Base-by-base conservation (phyloP, 2,888 invertebrate genomes). In the Drosophila kokeensis region DNA sequence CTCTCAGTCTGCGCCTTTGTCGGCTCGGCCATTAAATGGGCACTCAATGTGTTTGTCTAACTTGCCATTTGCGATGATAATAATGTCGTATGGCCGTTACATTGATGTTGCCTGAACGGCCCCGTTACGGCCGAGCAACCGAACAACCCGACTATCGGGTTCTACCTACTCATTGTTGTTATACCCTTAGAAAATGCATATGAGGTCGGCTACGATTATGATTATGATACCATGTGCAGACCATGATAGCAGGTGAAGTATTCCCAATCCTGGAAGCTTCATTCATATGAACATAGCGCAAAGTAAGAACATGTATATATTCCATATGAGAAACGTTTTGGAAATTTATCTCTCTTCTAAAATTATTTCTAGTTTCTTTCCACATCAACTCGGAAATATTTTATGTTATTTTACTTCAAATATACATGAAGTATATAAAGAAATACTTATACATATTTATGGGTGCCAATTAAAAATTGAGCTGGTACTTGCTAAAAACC, bases 81-180 rank as follows among this genome's bases (percentile, higher is more conserved):
- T 85, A 85, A 89, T 85, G 89, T 89, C 85, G 85, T 85, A 89
- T 83, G 84, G 87, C 87, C 89, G 84, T 85, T 82, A 85, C 89
- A 84, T 84, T 84, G 87, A 84, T 89, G 87, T 80, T 82, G 59
- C 78, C 53, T 61, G 70, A 76, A 74, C 71, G 72, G 61, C 38
- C 67, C 71, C 67, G 80, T 79, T 67, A 67, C 77, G 67, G 61
- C 49, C 75, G 69, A 72, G 55, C 71, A 61, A 58, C 27, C 68
- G 59, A 59, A 48, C 69, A 27, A 10, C 15, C 38, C 24, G 36
- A 54, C 61, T 30, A 27, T 27, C 13, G 50, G 52, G 24, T 2
- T 24, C 24, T 24, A 24, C 24, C 24, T 24, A 54, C 68, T 64
- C 49, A 55, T 74, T 78, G 58, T 65, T 70, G 50, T 36, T 50